Percentiles rank a stretch among this genome's conserved stretches.
phyloP scores from a whole-genome alignment of 2,888 invertebrate species.

The Drosophila mayaguana region DNA sequence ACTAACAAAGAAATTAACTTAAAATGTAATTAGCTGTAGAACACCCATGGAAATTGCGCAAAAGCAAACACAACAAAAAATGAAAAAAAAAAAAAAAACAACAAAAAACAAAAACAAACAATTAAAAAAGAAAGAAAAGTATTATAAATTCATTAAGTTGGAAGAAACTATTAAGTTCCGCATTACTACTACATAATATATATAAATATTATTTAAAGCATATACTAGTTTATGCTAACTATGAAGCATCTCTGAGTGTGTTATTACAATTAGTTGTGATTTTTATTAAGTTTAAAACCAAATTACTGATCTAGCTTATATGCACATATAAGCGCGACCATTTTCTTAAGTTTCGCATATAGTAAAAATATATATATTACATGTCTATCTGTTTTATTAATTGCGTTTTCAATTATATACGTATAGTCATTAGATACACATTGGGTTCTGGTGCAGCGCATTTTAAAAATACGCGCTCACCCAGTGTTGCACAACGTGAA shows the following conservation, averaged over 20 bases:
- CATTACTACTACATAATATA: constrained; percentile 25
- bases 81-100: constrained; percentile 10
- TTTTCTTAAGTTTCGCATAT: constrained; percentile 49
- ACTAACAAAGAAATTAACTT: constrained; percentile 67
- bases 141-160: constrained; percentile 60
- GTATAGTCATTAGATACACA: neutral
- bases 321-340: constrained; percentile 29
- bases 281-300: constrained; percentile 59
- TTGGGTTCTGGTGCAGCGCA: no score
- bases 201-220: constrained; percentile 41
- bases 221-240: constrained; percentile 28
- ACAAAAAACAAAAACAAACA: no score
- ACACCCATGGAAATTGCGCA: constrained; percentile 37
- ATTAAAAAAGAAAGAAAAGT: constrained; percentile 35
- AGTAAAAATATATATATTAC: constrained; percentile 55
- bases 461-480: constrained; percentile 53
- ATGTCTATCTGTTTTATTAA: constrained; percentile 32
- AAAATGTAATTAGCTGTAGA: constrained; percentile 72
- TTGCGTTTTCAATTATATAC: constrained; percentile 15
- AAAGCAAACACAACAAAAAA: constrained; percentile 29
- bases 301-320: constrained; percentile 54
- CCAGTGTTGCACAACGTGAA: constrained; percentile 58
- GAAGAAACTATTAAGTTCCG: constrained; percentile 36
- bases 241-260: constrained; percentile 57
- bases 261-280: constrained; percentile 77